A percentile compares a stretch with the other conserved stretches of the same genome.
These are phyloP conservation scores for Antechinus stuartii DNA, from an alignment of 2,113 vertebrate species.

Conservation along the genomic window DNA sequence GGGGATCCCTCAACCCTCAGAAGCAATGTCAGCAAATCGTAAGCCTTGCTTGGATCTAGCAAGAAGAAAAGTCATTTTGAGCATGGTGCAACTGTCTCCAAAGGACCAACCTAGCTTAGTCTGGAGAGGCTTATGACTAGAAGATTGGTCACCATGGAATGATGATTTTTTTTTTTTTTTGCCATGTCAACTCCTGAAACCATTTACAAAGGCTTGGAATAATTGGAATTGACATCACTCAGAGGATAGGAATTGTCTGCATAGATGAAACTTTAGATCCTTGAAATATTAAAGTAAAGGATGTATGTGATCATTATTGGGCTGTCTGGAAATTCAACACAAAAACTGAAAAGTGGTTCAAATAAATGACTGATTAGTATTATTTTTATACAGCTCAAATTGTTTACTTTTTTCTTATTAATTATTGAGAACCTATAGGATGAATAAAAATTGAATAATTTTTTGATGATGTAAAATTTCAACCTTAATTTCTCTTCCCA, in stretches of 20 bases:
- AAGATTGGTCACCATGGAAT: background rate
- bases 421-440: background rate
- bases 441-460: background rate
- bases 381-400: background rate
- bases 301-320: background rate
- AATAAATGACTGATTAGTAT: background rate
- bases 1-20: background rate
- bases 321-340: background rate
- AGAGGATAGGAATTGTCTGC: background rate
- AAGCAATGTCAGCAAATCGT: background rate
- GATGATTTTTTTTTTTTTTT: background rate
- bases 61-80: background rate
- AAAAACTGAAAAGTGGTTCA: background rate
- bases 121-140: background rate
- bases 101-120: background rate
- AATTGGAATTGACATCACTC: background rate
- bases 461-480: background rate
- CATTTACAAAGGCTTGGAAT: background rate
- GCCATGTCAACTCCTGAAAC: background rate
- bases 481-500: background rate
- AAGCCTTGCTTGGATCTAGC: background rate
- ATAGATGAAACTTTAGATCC: background rate
- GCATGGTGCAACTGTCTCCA: background rate
- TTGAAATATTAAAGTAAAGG: background rate
- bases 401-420: background rate